Conservation (phyloP, 2,888 invertebrate species). For the Sinodicranocentrus sp. region DNA sequence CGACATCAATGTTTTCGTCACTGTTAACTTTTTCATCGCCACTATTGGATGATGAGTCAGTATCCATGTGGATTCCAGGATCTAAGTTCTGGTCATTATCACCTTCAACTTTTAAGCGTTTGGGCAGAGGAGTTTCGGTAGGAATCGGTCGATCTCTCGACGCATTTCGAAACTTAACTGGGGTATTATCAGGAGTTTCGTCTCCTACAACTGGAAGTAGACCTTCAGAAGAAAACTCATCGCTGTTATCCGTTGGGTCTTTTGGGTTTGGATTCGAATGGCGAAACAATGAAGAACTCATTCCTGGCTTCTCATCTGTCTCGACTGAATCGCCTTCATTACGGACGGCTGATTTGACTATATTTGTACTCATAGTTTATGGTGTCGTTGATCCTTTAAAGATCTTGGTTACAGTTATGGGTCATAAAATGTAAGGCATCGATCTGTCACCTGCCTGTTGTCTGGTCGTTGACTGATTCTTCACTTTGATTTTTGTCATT, state of each 20-base stretch:
- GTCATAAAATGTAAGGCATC: too few relatives aligned
- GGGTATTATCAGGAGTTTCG: not conserved
- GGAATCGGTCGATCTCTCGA: constrained; percentile 36
- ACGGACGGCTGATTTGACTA: not conserved
- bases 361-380: constrained; percentile 16
- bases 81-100: constrained; percentile 37
- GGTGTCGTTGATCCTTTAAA: too few relatives aligned
- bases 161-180: constrained; percentile 39
- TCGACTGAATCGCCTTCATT: not conserved
- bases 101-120: constrained; percentile 31
- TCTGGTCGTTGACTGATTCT: too few relatives aligned
- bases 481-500: too few relatives aligned
- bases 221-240: not conserved
- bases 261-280: not conserved
- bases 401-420: too few relatives aligned
- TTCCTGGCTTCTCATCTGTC: constrained; percentile 30
- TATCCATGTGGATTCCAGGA: constrained; percentile 49
- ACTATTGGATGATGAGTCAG: constrained; percentile 12
- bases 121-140: not conserved
- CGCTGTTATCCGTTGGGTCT: not conserved
- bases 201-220: not conserved
- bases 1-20: constrained; percentile 16
- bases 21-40: constrained; percentile 26
- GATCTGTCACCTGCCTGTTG: too few relatives aligned
- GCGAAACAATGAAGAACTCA: constrained; percentile 27